These are phyloP conservation scores for Orthochromis malagaraziensis DNA, from an alignment of 2,113 vertebrate genomes.

Conservation along the genomic window DNA sequence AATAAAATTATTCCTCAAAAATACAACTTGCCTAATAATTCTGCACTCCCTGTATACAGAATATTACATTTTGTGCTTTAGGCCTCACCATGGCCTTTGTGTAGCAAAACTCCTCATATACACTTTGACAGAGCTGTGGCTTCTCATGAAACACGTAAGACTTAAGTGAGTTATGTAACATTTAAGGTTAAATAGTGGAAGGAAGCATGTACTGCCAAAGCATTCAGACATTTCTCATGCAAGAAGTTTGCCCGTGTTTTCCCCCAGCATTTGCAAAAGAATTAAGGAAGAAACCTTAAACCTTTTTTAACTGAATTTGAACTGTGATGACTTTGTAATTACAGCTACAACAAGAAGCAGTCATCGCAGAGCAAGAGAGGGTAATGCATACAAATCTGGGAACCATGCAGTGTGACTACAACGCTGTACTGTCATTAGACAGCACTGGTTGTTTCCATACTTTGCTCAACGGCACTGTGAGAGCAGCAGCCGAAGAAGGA, in stretches of 20 bases:
- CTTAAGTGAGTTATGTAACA: constrained; percentile 21
- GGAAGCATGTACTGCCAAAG: constrained; percentile 28
- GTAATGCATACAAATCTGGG: constrained; percentile 8
- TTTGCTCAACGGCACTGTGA: background rate
- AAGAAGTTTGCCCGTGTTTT: constrained; percentile 2
- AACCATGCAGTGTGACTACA: background rate
- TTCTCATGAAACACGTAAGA: background rate
- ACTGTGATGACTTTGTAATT: constrained; percentile 15
- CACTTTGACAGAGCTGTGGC: background rate
- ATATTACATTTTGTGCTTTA: background rate
- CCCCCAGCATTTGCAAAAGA: background rate
- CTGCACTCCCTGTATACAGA: background rate
- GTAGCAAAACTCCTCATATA: background rate
- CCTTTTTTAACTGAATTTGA: constrained; percentile 7
- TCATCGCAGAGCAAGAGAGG: background rate
- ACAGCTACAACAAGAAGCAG: background rate
- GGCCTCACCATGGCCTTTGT: background rate
- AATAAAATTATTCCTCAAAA: too few relatives aligned
- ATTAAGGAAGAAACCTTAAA: constrained; percentile 14
- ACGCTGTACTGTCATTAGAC: background rate
- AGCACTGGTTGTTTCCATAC: background rate
- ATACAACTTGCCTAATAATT: too few relatives aligned
- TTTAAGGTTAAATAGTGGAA: constrained; percentile 40
- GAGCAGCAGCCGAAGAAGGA: background rate
- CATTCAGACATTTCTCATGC: background rate